Conservation (phyloP, 2,113 vertebrate genomes). For the Cyanistes caeruleus region DNA sequence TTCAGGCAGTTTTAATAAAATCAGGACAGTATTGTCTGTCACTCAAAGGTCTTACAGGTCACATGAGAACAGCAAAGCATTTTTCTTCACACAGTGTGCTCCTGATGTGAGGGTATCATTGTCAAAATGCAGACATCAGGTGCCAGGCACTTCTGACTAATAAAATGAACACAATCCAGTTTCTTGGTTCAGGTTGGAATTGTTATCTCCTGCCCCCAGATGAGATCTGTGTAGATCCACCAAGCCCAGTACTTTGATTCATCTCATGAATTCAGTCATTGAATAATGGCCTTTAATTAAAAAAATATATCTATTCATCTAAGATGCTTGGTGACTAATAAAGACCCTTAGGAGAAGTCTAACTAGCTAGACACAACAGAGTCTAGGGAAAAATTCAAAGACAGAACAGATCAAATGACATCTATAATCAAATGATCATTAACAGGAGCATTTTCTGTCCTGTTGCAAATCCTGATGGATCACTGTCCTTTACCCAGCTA, state of each 20-base stretch:
- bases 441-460: neutral
- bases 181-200: neutral
- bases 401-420: neutral
- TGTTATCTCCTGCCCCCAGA: neutral
- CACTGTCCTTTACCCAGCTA: constrained; percentile 9
- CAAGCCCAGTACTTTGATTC: neutral
- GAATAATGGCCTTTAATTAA: constrained; percentile 11
- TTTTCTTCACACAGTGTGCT: neutral
- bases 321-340: neutral
- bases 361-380: neutral
- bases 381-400: neutral
- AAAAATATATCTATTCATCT: neutral
- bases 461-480: neutral
- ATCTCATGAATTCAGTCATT: neutral
- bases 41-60: neutral
- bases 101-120: neutral
- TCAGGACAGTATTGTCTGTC: neutral
- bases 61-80: neutral
- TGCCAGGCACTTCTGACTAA: neutral
- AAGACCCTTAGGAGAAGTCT: constrained; percentile 21
- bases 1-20: neutral
- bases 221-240: neutral
- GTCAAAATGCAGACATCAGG: neutral
- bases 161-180: neutral
- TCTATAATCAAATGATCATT: constrained; percentile 33